phyloP scores from a whole-genome alignment of 2,113 vertebrate genomes.

The Pterocles gutturalis region DNA sequence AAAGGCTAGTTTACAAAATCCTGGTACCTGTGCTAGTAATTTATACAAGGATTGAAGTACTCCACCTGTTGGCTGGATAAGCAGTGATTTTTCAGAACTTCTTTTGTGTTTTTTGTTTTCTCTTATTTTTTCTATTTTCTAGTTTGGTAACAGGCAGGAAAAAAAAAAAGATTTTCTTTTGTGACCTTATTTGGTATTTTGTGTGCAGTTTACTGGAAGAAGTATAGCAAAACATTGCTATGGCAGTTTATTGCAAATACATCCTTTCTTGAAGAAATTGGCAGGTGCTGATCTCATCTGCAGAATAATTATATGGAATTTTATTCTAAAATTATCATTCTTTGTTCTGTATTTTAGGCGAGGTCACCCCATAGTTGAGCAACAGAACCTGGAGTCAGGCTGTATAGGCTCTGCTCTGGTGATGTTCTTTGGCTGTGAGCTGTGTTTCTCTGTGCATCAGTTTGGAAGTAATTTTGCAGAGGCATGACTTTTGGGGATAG shows the following conservation, averaged over 20 bases:
- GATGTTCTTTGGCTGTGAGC: neutral
- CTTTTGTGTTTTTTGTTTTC: neutral
- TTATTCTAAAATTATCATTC: neutral
- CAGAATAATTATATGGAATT: neutral
- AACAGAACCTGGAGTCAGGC: neutral
- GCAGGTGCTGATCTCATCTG: neutral
- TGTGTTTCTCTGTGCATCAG: neutral
- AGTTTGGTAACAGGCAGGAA: neutral
- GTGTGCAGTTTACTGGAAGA: neutral
- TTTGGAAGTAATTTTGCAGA: neutral
- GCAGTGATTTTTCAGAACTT: neutral
- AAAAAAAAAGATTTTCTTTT: neutral
- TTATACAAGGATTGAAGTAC: neutral
- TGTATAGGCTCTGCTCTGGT: fast-evolving
- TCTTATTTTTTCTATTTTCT: neutral
- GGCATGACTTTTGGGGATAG: neutral
- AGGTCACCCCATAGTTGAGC: neutral
- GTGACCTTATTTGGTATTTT: neutral
- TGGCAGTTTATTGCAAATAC: neutral
- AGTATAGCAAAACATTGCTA: neutral
- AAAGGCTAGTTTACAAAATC: neutral
- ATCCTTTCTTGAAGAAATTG: neutral
- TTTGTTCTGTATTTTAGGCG: neutral
- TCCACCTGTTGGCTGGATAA: neutral
- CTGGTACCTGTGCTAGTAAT: neutral